phyloP scores from a whole-genome alignment of 2,888 invertebrate genomes.

The Sericinus montela region DNA sequence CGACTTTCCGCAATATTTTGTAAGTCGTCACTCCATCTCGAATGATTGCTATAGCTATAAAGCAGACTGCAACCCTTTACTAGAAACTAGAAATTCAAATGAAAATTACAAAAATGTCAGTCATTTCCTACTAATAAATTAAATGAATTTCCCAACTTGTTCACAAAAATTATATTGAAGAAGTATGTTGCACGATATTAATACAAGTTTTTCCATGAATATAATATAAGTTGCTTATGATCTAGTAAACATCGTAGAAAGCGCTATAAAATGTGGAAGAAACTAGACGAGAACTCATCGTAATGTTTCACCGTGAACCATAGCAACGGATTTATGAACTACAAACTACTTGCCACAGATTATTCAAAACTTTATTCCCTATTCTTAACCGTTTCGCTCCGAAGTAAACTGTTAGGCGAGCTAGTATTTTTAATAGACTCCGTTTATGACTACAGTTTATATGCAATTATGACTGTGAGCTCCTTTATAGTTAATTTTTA shows the following conservation, averaged over 20 bases:
- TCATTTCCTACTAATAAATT: too few species aligned
- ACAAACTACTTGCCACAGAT: constrained; percentile 9
- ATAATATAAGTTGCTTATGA: background rate
- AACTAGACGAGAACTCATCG: constrained; percentile 8
- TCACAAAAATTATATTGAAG: too few species aligned
- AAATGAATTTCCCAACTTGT: too few species aligned
- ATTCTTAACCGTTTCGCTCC: constrained; percentile 3
- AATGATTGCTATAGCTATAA: too few species aligned
- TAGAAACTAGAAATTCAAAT: too few species aligned
- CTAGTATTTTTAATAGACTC: background rate
- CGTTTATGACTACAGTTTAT: background rate
- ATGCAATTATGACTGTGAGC: background rate
- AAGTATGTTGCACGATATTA: too few species aligned
- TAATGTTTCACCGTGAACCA: constrained; percentile 12
- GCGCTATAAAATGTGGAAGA: constrained; percentile 5
- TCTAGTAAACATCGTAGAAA: background rate
- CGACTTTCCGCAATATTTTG: too few species aligned
- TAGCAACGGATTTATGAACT: constrained; percentile 10
- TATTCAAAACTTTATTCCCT: constrained; percentile 10
- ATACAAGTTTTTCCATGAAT: background rate
- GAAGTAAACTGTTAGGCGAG: background rate
- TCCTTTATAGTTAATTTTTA: background rate
- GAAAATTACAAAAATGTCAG: too few species aligned
- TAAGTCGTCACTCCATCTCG: too few species aligned
- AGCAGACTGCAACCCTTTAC: too few species aligned